Base-by-base conservation (phyloP, 2,113 vertebrate genomes). In the Pterophyllum scalare region DNA sequence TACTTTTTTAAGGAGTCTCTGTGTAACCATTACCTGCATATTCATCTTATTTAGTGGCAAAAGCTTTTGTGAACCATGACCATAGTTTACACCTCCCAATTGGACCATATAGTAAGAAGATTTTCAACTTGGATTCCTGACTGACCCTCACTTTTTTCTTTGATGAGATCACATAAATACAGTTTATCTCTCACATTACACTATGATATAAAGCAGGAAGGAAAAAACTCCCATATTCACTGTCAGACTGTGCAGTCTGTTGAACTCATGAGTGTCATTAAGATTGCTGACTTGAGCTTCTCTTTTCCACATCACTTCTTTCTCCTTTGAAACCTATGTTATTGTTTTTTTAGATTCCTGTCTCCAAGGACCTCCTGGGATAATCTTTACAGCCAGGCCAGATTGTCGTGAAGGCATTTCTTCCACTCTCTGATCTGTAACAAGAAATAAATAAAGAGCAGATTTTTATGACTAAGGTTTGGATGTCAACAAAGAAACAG, bases 371-470 rank as follows among this genome's bases (percentile, higher is more conserved):
- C 35, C 35, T 65, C 17, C n/a, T 62, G 28, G 57, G 56, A 80
- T 76, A 78, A 77, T 79, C 54, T 79, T 84, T 80, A 86, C 59
- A 87, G 77, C 57, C 77, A 77, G 70, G 80, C 81, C 79, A 80
- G 64, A 91, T 72, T 85, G 65, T 67, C 19, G 1, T 79, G 49
- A 85, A 88, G 64, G 61, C 8, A 52, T 85, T 83, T 82, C 28
- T 70, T 79, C 56, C n/a, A 20, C 64, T 81, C 65, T 82, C n/a
- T 77, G 85, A 79, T 59, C 70, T 74, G 15, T 76, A 88, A 86
- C 46, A 81, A 70, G 49, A 26, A 59, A 84, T 74, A 90, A 89
- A 92, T 87, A 65, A 90, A 67, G 15, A 88, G 77, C 89, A 90
- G 65, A 84, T 87, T 89, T 88, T 26, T 82, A 60, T 52, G 79